Percentiles rank a stretch among this genome's conserved stretches.
These are phyloP conservation scores for Butorides virescens DNA, from an alignment of 2,113 vertebrate genomes.

Conservation along the genomic window DNA sequence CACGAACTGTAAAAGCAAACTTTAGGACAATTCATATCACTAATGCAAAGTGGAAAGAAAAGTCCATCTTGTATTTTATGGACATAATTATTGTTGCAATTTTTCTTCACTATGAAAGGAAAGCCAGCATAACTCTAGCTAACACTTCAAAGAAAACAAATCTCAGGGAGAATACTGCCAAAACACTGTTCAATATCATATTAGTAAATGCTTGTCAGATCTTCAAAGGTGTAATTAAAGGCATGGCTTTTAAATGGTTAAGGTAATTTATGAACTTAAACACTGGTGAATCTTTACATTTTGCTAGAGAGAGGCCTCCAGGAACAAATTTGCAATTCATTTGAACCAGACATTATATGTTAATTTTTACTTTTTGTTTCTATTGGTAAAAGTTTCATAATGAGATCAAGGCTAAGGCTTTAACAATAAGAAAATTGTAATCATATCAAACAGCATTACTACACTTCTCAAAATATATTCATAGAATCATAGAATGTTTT, in stretches of 20 bases:
- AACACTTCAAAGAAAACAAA: background rate
- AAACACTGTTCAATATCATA: background rate
- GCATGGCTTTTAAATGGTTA: background rate
- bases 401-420: background rate
- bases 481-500: too few species aligned
- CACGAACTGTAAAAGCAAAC: background rate
- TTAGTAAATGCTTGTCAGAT: background rate
- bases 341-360: background rate
- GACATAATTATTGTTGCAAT: background rate
- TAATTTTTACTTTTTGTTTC: background rate
- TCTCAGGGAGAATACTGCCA: background rate
- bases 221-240: background rate
- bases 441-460: background rate
- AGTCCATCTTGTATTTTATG: background rate
- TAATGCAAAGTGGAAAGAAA: background rate
- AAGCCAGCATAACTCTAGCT: background rate
- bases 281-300: background rate
- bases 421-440: background rate
- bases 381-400: background rate
- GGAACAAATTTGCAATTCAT: background rate
- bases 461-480: background rate
- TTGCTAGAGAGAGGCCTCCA: background rate
- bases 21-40: background rate
- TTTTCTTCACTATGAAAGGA: background rate
- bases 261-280: background rate